Evolutionary conservation across 1,140 invertebrate genomes (phyloP).

Genomic region (Myzus persicae): DNA sequence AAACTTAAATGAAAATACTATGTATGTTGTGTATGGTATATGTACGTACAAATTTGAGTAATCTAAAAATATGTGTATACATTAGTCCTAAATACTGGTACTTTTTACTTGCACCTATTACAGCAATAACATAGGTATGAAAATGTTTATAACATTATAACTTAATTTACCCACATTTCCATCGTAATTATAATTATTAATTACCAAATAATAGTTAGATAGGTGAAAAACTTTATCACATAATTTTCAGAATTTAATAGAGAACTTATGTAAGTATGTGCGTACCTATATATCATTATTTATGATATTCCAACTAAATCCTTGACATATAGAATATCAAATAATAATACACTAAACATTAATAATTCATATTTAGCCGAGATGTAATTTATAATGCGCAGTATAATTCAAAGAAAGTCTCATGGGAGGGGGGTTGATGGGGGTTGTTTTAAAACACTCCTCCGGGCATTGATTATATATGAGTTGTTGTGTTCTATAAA

Average conservation of each 20-base stretch:
- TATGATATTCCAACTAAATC: constrained; percentile 1
- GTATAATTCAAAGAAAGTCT: not conserved
- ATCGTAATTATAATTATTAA: not conserved
- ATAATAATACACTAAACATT: constrained; percentile 15
- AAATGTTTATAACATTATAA: not conserved
- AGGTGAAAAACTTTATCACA: not conserved
- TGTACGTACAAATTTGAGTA: too few relatives aligned
- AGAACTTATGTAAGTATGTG: not conserved
- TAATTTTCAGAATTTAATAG: not conserved
- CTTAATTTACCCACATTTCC: not conserved
- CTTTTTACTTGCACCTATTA: not conserved
- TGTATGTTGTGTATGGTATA: too few relatives aligned
- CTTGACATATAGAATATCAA: not conserved
- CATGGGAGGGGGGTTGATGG: not conserved
- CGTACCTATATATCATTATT: not conserved
- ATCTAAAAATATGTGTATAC: not conserved
- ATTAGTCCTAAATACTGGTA: not conserved
- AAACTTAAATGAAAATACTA: not conserved
- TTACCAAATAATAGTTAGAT: not conserved
- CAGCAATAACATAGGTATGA: not conserved
- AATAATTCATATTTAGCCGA: not conserved
- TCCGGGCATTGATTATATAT: not conserved
- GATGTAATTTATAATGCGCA: constrained; percentile 15
- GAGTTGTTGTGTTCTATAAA: constrained; percentile 6
- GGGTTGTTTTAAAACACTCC: constrained; percentile 25